Evolutionary conservation across 2,888 invertebrate genomes (phyloP), one percentile per base, ranked within the genome.

Genomic region (Drosophila austrosaltans): DNA sequence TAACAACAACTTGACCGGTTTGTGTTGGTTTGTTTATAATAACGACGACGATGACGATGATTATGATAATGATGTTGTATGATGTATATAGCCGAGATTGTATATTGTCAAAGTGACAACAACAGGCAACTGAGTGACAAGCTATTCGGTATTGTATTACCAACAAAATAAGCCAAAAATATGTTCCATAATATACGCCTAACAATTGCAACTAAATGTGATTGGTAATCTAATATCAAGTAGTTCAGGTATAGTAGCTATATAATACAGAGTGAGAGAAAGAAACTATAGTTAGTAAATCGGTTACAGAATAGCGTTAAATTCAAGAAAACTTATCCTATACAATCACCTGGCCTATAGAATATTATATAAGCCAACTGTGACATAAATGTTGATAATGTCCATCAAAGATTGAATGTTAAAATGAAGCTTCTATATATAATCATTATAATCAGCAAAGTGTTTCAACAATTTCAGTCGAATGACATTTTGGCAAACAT

Each of bases 71-170:
- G 48, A 25, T 48, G 25, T 25, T 25, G 22, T 48, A 20, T 44
- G 16, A 20, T 12, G 8, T 36, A 36, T 36, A 36, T 36, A 25
- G 25, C 48, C 12, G 48, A 48, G 25, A 48, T 16, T 16, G 16
- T 25, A 22, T 25, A 48, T 48, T 48, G 48, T 48, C 25, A 10
- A 48, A 48, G 25, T 25, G 48, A 48, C 48, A 48, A 48, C 22
- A 48, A 48, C 22, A 48, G 48, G 2, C 16, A 16, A 16, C 48
- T 25, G 25, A 12, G 10, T 48, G 48, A 48, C 57, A 59, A 60
- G 68, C 59, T 60, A 53, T 58, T 48, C 25, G 16, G 59, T 72
- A 65, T 71, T 71, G 44, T 71, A 28, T 71, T 72, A 71, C 71
- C 66, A 40, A 25, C 1, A 25, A 25, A 12, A 48, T 12, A 25